Base-by-base conservation (phyloP, 2,113 vertebrate genomes). In the Protobothrops flavoviridis region DNA sequence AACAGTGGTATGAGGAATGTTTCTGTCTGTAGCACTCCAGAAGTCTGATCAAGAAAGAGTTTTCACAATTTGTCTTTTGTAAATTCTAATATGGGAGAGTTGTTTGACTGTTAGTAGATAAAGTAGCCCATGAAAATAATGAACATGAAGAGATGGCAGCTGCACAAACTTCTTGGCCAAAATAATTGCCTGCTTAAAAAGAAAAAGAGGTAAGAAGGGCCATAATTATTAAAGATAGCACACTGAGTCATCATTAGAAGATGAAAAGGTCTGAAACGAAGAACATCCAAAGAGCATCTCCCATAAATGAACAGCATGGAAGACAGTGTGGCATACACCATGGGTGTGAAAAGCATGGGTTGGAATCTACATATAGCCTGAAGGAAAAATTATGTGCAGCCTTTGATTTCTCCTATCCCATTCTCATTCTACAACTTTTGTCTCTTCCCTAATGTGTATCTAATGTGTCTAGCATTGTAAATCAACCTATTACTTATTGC, bases 1-100 rank as follows among this genome's bases (percentile, higher is more conserved):
- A 96, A 97, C 89, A 96, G 95, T 92, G 92, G 45, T 93, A 87
- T 93, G 93, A 96, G 93, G 93, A 96, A 96, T 96, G 96, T 96
- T 96, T 96, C 94, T 95, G 95, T 94, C 97, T 95, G 90, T 91
- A 94, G 85, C 92, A 95, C 94, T 95, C 39, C 39, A 50, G 90
- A 95, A 94, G 69, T 93, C 87, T 96, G 95, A 50, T 95, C 92
- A 92, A 43, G 1, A 6, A 87, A 23, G 9, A 39, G 7, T 91
- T 13, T 87, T 20, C 87, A 91, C 87, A 94, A 86, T n/a, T 0
- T 26, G 50, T 26, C 39, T 3, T 50, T 91, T 26, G n/a, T n/a
- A 89, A 24, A 89, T 85, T 89, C 52, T 85, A 85, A 85, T 29
- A 56, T 86, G 95, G 39, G 52, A 94, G 13, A 17, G 39, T 23